These are phyloP conservation scores for Thermophis baileyi DNA, from an alignment of 2,113 vertebrate genomes.

Conservation along the genomic window DNA sequence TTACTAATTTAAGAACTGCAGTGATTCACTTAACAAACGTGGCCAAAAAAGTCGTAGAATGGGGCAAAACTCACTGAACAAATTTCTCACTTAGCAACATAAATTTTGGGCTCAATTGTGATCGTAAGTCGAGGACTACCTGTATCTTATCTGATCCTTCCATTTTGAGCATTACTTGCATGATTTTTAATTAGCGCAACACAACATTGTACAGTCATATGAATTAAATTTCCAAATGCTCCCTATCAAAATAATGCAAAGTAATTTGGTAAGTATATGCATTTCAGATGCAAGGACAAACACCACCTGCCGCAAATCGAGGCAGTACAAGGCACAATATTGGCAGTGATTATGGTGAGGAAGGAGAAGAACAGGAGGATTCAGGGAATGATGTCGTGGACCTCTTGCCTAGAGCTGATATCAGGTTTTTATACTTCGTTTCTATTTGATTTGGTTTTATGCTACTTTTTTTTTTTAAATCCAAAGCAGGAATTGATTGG, in stretches of 20 bases:
- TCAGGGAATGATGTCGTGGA: constrained; percentile 84
- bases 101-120: too few relatives aligned
- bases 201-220: neutral
- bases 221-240: neutral
- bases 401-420: constrained; percentile 88
- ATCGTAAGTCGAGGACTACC: too few relatives aligned
- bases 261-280: neutral
- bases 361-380: constrained; percentile 81
- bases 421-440: constrained; percentile 70
- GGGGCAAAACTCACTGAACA: too few relatives aligned
- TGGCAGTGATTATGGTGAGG: constrained; percentile 75
- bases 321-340: constrained; percentile 69
- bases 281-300: constrained; percentile 89
- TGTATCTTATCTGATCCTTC: neutral
- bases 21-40: too few relatives aligned
- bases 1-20: too few relatives aligned
- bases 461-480: neutral
- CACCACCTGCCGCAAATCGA: constrained; percentile 79
- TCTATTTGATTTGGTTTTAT: neutral
- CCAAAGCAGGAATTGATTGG: neutral
- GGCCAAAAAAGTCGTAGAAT: too few relatives aligned
- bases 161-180: neutral
- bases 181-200: neutral
- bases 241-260: neutral
- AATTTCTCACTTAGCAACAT: too few relatives aligned